A percentile compares a stretch with the other conserved stretches of the same genome.
Evolutionary conservation across 1,140 invertebrate species (phyloP).

Genomic region (Acyrthosiphon pisum): DNA sequence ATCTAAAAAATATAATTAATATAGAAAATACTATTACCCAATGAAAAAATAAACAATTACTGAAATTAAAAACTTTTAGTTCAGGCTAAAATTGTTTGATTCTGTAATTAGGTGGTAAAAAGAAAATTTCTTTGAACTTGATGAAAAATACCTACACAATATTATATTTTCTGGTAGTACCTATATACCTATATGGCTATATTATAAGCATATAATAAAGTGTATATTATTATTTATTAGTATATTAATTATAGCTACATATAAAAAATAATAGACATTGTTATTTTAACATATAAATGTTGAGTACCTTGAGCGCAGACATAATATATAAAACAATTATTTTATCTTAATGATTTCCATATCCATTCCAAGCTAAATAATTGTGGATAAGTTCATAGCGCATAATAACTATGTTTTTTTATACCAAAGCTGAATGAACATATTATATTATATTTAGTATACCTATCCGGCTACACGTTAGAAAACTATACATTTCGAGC

Average conservation of each 20-base stretch:
- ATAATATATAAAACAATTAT: slow-evolving; percentile 10
- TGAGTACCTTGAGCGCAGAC: neutral
- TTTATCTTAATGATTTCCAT: neutral
- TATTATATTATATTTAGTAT: neutral
- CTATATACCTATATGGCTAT: too few species aligned
- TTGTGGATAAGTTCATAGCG: neutral
- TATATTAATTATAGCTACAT: neutral
- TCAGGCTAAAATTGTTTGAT: too few species aligned
- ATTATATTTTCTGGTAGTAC: too few species aligned
- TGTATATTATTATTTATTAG: neutral
- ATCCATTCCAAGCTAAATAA: neutral
- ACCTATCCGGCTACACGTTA: neutral
- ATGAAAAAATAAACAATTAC: too few species aligned
- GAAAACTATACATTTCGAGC: neutral
- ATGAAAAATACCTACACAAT: too few species aligned
- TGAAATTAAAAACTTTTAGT: too few species aligned
- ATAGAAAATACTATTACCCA: too few species aligned
- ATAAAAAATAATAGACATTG: neutral
- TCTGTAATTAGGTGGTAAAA: too few species aligned
- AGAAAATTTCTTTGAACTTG: too few species aligned
- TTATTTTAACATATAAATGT: neutral
- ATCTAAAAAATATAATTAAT: too few species aligned
- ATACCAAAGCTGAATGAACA: neutral
- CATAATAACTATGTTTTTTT: neutral
- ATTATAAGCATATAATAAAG: too few species aligned